Evolutionary conservation across 2,113 vertebrate species (phyloP).

Genomic region (Ornithorhynchus anatinus): DNA sequence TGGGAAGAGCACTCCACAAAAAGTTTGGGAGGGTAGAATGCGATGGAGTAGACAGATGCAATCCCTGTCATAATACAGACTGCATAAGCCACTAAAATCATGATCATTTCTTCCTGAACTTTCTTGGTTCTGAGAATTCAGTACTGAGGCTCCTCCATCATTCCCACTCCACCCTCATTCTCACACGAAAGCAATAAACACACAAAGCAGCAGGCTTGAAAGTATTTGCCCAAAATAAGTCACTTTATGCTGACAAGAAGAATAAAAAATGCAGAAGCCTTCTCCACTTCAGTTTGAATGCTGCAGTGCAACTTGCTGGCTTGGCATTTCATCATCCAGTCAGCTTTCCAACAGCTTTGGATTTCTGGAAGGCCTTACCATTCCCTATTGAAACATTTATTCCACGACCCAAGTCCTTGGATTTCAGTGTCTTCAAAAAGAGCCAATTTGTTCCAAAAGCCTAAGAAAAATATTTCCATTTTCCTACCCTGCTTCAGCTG

Average conservation of each 20-base stretch:
- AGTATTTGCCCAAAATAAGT: no score
- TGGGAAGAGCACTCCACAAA: no score
- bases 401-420: conserved; percentile 10
- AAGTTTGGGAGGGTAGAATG: no score
- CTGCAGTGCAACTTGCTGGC: conserved; percentile 21
- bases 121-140: no score
- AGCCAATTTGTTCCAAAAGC: conserved; percentile 43
- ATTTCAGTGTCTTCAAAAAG: conserved; percentile 40
- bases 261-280: not conserved
- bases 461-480: not conserved
- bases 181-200: no score
- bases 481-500: not conserved
- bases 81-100: no score
- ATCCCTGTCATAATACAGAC: no score
- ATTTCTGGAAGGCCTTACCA: conserved; percentile 16
- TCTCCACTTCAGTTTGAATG: conserved; percentile 4
- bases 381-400: conserved; percentile 49
- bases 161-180: no score
- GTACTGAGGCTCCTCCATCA: no score
- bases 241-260: no score
- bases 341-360: conserved; percentile 11
- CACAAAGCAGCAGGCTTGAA: not conserved
- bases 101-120: not conserved
- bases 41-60: no score
- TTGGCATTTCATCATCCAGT: conserved; percentile 27